Base-by-base conservation (phyloP, 2,888 invertebrate genomes). In the Thymelicus sylvestris region DNA sequence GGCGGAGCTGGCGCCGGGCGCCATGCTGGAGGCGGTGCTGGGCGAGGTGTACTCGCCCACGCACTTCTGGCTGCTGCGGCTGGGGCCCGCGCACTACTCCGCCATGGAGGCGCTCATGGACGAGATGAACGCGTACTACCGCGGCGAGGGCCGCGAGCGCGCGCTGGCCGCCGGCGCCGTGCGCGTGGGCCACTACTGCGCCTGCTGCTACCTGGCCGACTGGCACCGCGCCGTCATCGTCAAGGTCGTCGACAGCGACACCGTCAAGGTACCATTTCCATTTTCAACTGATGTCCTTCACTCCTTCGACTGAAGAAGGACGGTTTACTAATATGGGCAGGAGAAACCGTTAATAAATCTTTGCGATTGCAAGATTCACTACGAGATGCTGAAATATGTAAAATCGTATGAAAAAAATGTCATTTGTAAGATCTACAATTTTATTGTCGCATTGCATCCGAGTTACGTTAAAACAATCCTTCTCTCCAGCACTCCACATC, bases 31-130 rank as follows among this genome's bases (percentile, higher is more conserved):
- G 77, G 87, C 95, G 66, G 77, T 84, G 38, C 86, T 95, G 61
- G 93, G 88, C 15, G 95, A 92, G 86, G 91, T 95, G 75, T 95
- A 94, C 86, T 95, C 95, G 75, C 93, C 94, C 57, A 93, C 94
- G 39, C 95, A 95, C 84, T 94, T 95, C 84, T 95, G 95, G 95
- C 78, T 95, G 74, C 85, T 91, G 75, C 87, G 92, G 13, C 87
- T 89, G 70, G 89, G 89, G 0, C 81, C 85, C 0, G 66, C 78
- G 0, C 75, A 86, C 81, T 75, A 86, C 77, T 68, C 81, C 68
- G 89, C 90, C 74, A 85, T 95, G 83, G 89, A 94, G 75, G 73
- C 80, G 6, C 74, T 94, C 65, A 95, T 95, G 95, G 91, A 94
- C 77, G 88, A 92, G 12, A 92, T 95, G 89, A 93, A 90, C 31